These are phyloP conservation scores for Theristicus caerulescens DNA, from an alignment of 2,113 vertebrate species.

Conservation along the genomic window DNA sequence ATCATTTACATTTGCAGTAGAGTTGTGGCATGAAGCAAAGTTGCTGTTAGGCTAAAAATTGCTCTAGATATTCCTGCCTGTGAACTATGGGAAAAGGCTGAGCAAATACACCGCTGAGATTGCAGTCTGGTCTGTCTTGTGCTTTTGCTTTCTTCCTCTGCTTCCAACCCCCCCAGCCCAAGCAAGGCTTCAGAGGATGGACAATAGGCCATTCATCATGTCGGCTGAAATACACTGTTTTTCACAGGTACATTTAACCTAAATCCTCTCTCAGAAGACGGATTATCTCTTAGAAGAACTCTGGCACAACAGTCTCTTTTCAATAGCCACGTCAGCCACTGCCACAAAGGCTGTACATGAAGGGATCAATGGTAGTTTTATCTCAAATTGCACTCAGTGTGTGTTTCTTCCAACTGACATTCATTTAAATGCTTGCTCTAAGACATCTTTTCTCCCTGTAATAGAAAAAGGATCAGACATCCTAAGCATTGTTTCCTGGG, in stretches of 20 bases:
- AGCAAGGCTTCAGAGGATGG: not conserved
- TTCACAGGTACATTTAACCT: constrained; percentile 60
- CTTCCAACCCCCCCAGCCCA: not conserved
- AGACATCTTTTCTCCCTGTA: constrained; percentile 51
- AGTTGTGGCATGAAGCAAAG: not conserved
- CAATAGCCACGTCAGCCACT: constrained; percentile 31
- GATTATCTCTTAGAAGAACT: constrained; percentile 59
- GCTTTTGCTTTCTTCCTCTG: not conserved
- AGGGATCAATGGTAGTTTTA: constrained; percentile 66
- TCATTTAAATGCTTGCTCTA: constrained; percentile 57
- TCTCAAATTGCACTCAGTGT: constrained; percentile 55
- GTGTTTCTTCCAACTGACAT: constrained; percentile 59
- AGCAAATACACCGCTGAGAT: not conserved
- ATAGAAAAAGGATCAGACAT: constrained; percentile 17
- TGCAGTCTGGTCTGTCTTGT: not conserved
- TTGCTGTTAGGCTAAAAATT: not conserved
- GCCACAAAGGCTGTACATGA: constrained; percentile 56
- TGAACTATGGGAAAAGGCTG: not conserved
- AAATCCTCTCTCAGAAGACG: constrained; percentile 53
- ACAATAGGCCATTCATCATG: constrained; percentile 60
- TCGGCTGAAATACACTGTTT: constrained; percentile 20
- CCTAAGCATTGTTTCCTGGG: constrained; percentile 31
- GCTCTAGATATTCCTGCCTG: not conserved
- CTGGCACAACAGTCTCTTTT: constrained; percentile 45
- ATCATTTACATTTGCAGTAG: not conserved